Conservation (phyloP, 1,140 invertebrate genomes). For the Dinoponera quadriceps region DNA sequence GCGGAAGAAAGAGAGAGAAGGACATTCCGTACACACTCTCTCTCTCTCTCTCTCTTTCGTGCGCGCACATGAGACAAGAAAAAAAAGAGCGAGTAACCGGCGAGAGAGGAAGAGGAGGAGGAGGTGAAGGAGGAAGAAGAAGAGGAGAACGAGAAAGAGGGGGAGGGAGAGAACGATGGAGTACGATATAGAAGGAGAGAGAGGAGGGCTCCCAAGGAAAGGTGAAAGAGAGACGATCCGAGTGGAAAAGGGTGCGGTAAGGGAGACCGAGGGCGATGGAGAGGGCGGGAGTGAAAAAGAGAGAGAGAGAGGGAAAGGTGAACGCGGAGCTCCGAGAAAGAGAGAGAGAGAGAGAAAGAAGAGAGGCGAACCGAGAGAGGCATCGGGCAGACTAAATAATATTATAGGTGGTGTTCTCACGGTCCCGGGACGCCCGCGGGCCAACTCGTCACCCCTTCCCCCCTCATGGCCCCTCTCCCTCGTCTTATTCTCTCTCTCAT, state of each 20-base stretch:
- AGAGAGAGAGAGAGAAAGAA: conserved; percentile 59
- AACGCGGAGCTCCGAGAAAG: no score
- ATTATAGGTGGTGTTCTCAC: conserved; percentile 86
- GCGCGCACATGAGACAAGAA: conserved; percentile 30
- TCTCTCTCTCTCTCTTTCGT: conserved; percentile 50
- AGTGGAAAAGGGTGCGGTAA: conserved; percentile 54
- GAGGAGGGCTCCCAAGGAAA: conserved; percentile 35
- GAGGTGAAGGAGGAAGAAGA: conserved; percentile 18
- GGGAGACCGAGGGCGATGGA: conserved; percentile 30
- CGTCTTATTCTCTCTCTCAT: conserved; percentile 76
- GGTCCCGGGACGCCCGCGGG: conserved; percentile 85
- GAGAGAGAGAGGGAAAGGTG: conserved; percentile 47
- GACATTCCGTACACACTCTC: conserved; percentile 53
- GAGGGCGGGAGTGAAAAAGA: conserved; percentile 31
- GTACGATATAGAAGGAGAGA: conserved; percentile 55
- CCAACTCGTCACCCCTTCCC: conserved; percentile 81
- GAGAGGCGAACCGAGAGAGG: conserved; percentile 70
- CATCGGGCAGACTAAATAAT: conserved; percentile 85
- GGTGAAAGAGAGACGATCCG: conserved; percentile 42
- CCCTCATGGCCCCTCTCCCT: conserved; percentile 52
- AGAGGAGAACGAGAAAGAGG: conserved; percentile 12
- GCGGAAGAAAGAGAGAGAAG: conserved; percentile 46
- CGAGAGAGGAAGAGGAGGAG: conserved; percentile 5
- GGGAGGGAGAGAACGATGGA: conserved; percentile 35
- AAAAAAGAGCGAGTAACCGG: conserved; percentile 34